Evolutionary conservation across 1,140 invertebrate species (phyloP).

Genomic region (Ips nitidus): DNA sequence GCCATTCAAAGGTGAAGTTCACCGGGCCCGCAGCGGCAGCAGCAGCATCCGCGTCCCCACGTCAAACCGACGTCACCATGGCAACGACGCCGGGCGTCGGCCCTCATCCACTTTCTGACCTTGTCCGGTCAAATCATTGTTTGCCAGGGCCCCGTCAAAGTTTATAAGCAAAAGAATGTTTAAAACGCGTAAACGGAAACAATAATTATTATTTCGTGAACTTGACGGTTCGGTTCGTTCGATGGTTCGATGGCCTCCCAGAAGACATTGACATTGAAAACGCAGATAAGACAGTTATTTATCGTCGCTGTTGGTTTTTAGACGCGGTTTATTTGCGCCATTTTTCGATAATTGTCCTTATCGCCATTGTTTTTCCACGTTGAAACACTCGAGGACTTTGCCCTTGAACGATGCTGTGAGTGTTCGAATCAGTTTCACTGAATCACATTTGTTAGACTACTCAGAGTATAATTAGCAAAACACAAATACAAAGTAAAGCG

Average conservation of each 20-base stretch:
- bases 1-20: constrained; percentile 11
- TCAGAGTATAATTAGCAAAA: too few species aligned
- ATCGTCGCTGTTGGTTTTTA: background rate
- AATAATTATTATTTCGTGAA: background rate
- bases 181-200: background rate
- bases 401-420: too few species aligned
- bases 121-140: constrained; percentile 3
- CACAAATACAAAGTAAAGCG: too few species aligned
- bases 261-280: constrained; percentile 2
- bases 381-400: too few species aligned
- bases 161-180: background rate
- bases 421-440: too few species aligned
- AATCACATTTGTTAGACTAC: too few species aligned
- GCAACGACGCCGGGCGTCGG: constrained; percentile 20
- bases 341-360: too few species aligned
- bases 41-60: constrained; percentile 8
- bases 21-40: constrained; percentile 4
- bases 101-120: constrained; percentile 9
- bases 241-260: background rate
- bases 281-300: background rate
- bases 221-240: background rate
- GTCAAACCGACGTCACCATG: constrained; percentile 10
- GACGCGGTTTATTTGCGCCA: background rate
- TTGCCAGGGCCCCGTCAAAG: too few species aligned
- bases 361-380: too few species aligned